These are phyloP conservation scores for Ceyx melanurus DNA, from an alignment of 2,113 vertebrate species.

Conservation along the genomic window DNA sequence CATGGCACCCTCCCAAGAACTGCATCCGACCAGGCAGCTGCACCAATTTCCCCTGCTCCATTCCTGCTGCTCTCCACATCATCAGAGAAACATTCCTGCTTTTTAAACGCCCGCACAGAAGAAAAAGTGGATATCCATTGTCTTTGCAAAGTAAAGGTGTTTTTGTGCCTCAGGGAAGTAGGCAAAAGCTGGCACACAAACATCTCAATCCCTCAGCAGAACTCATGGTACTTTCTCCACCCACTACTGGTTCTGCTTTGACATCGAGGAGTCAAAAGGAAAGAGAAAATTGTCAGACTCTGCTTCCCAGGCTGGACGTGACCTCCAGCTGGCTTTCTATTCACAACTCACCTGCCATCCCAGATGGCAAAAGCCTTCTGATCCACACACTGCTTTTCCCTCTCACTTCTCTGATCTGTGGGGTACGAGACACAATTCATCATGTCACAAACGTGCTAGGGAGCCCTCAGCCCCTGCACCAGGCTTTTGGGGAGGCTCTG, in stretches of 20 bases:
- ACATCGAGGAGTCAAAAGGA: neutral
- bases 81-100: rapidly evolving
- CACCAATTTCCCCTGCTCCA: neutral
- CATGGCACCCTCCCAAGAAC: neutral
- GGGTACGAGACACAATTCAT: neutral
- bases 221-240: neutral
- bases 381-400: rapidly evolving
- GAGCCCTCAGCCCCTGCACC: neutral
- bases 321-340: neutral
- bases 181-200: neutral
- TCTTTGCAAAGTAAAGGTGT: neutral
- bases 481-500: neutral
- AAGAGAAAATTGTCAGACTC: neutral
- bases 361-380: neutral
- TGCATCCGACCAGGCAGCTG: neutral
- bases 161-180: neutral
- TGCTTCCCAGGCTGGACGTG: neutral
- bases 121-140: neutral
- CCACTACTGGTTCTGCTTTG: neutral
- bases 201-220: neutral
- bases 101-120: rapidly evolving
- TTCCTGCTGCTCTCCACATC: neutral
- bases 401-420: neutral
- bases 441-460: neutral
- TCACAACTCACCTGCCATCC: constrained; percentile 5